Conservation (phyloP, 2,113 vertebrate genomes). For the Microtus pennsylvanicus region DNA sequence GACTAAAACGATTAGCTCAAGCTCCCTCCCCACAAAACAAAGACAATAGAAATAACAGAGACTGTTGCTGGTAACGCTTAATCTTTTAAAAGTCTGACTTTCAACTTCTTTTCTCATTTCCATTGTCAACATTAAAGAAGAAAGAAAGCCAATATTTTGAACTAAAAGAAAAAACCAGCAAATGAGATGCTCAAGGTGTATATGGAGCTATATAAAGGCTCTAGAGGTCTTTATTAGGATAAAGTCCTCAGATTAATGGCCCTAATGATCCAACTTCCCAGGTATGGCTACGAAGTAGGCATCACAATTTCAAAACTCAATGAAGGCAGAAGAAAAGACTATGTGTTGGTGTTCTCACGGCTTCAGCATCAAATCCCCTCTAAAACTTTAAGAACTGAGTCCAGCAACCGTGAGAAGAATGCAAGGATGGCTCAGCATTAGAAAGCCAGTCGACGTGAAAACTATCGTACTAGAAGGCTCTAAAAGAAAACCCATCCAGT, state of each 20-base stretch:
- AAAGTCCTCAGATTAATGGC: neutral
- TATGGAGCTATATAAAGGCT: neutral
- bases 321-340: neutral
- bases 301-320: neutral
- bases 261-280: neutral
- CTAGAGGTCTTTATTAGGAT: neutral
- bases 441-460: neutral
- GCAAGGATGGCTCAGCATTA: neutral
- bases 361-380: neutral
- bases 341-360: neutral
- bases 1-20: neutral
- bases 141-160: constrained; percentile 8
- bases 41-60: neutral
- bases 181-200: neutral
- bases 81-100: neutral
- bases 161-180: neutral
- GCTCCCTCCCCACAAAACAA: neutral
- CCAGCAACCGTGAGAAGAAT: neutral
- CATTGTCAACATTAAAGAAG: neutral
- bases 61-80: neutral
- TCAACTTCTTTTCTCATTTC: neutral
- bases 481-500: neutral
- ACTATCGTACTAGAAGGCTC: neutral
- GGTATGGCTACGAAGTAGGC: neutral
- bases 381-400: no score